Conservation (phyloP, 1,140 invertebrate genomes). For the Solenopsis invicta region DNA sequence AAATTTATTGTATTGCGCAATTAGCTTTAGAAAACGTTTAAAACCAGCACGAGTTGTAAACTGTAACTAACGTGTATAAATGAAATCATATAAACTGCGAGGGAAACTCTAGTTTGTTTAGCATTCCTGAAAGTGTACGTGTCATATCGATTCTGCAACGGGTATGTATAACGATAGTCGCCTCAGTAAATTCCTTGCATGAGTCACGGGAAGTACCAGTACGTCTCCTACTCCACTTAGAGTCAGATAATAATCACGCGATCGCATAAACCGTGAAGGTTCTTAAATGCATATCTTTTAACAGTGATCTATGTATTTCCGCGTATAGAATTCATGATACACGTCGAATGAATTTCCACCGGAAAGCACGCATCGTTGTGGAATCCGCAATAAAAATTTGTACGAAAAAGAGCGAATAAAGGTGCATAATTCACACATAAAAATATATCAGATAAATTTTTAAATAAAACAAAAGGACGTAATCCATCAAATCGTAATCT, state of each 20-base stretch:
- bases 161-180: slow-evolving; percentile 50
- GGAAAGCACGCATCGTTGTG: not conserved
- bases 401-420: not conserved
- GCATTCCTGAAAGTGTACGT: slow-evolving; percentile 70
- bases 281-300: slow-evolving; percentile 63
- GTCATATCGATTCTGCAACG: slow-evolving; percentile 69
- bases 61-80: not conserved
- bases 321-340: slow-evolving; percentile 29
- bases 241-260: slow-evolving; percentile 70
- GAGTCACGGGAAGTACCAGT: slow-evolving; percentile 75
- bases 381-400: slow-evolving; percentile 14
- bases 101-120: slow-evolving; percentile 54
- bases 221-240: slow-evolving; percentile 70
- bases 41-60: not conserved
- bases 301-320: slow-evolving; percentile 24
- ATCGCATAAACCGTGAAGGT: slow-evolving; percentile 55
- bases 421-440: not conserved
- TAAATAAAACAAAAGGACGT: not conserved
- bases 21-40: not conserved
- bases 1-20: not conserved
- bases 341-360: slow-evolving; percentile 12
- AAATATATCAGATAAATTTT: not conserved
- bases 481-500: slow-evolving; percentile 25
- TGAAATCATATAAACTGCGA: not conserved
- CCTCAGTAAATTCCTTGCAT: slow-evolving; percentile 72